Conservation (phyloP, 2,113 vertebrate species). For the Silurus glanis region DNA sequence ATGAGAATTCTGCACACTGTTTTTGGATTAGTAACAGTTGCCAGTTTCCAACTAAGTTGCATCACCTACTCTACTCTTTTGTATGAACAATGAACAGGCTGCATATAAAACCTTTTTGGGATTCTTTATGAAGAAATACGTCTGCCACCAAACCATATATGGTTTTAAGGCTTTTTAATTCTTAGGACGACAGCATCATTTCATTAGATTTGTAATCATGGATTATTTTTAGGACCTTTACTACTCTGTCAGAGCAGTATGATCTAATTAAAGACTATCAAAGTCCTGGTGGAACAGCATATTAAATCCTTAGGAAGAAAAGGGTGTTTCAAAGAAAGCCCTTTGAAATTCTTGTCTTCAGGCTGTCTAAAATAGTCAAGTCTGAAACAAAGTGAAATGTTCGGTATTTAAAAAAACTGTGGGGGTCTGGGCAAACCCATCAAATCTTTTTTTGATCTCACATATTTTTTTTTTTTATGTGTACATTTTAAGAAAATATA, state of each 20-base stretch:
- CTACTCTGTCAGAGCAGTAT: background rate
- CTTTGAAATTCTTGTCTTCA: background rate
- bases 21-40: conserved; percentile 27
- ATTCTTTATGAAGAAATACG: background rate
- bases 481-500: background rate
- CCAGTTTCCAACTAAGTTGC: conserved; percentile 15
- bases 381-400: background rate
- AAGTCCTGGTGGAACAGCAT: background rate
- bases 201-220: background rate
- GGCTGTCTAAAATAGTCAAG: background rate
- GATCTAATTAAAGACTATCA: background rate
- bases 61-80: background rate
- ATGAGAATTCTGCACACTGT: conserved; percentile 10
- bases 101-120: background rate
- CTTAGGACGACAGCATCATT: background rate
- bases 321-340: background rate
- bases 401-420: background rate
- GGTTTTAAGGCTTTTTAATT: background rate
- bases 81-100: background rate
- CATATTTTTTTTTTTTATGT: background rate
- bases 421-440: background rate
- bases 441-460: background rate
- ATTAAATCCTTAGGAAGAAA: background rate
- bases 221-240: conserved; percentile 1
- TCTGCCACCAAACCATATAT: background rate